phyloP scores from a whole-genome alignment of 1,140 invertebrate species.

The Hyles vespertilio region DNA sequence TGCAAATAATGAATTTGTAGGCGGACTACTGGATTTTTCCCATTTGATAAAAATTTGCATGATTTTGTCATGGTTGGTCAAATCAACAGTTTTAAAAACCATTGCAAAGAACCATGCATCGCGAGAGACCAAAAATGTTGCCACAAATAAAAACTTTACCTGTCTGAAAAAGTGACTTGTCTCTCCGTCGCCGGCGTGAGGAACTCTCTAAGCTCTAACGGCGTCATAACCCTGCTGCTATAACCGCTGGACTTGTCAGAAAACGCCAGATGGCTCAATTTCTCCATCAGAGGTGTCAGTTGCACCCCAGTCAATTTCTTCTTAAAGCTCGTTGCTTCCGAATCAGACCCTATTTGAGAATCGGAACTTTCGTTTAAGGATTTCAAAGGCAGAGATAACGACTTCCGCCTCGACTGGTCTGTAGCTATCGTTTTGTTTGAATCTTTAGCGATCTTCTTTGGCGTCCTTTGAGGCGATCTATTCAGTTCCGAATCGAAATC shows the following conservation, averaged over 20 bases:
- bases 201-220: slow-evolving; percentile 79
- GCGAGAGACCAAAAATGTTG: neutral
- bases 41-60: too few species aligned
- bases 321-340: slow-evolving; percentile 65
- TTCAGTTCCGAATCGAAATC: slow-evolving; percentile 69
- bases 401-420: slow-evolving; percentile 77
- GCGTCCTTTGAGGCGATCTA: slow-evolving; percentile 59
- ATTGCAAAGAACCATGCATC: neutral
- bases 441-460: slow-evolving; percentile 58
- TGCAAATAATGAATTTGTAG: too few species aligned
- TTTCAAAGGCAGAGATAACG: slow-evolving; percentile 83
- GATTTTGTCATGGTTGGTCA: too few species aligned
- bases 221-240: slow-evolving; percentile 81
- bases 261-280: slow-evolving; percentile 82
- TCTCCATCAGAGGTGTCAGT: slow-evolving; percentile 88
- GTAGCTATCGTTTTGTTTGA: slow-evolving; percentile 45
- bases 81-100: too few species aligned
- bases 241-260: slow-evolving; percentile 83
- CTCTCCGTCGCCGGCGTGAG: slow-evolving; percentile 54
- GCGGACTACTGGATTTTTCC: too few species aligned
- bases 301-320: slow-evolving; percentile 79
- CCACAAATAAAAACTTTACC: slow-evolving; percentile 23
- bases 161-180: slow-evolving; percentile 56
- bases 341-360: slow-evolving; percentile 59
- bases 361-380: slow-evolving; percentile 76